Percentiles rank a stretch among this genome's conserved stretches.
Conservation (phyloP, 2,113 vertebrate species). For the Phoxinus phoxinus region DNA sequence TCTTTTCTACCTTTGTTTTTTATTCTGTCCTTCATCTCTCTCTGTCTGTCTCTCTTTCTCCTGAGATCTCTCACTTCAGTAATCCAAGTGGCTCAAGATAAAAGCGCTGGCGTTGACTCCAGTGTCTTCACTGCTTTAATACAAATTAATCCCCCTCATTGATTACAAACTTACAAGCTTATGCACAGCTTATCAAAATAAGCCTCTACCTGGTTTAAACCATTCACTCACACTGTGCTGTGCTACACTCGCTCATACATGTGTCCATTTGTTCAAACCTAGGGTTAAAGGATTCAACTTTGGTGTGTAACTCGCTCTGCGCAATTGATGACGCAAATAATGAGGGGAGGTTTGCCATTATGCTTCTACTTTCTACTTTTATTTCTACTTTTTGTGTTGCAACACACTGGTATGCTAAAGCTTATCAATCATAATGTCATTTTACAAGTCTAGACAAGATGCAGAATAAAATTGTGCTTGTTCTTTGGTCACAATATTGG, state of each 20-base stretch:
- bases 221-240: constrained; percentile 22
- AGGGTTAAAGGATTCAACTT: background rate
- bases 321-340: background rate
- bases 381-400: background rate
- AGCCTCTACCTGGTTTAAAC: constrained; percentile 67
- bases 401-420: background rate
- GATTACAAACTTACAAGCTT: constrained; percentile 80
- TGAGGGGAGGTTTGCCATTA: background rate
- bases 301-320: background rate
- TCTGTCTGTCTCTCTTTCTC: constrained; percentile 50
- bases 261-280: constrained; percentile 1
- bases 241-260: background rate
- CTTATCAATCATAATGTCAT: background rate
- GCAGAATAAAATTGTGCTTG: background rate
- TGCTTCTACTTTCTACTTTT: background rate
- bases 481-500: background rate
- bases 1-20: constrained; percentile 42
- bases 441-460: background rate
- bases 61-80: constrained; percentile 65
- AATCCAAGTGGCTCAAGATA: constrained; percentile 75
- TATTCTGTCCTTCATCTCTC: constrained; percentile 25
- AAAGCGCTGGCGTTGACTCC: constrained; percentile 64
- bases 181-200: constrained; percentile 74
- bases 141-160: constrained; percentile 80
- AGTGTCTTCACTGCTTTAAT: constrained; percentile 72